Evolutionary conservation across 2,797 vertebrate genomes (phyloP).

Genomic region (Tamandua tetradactyla): DNA sequence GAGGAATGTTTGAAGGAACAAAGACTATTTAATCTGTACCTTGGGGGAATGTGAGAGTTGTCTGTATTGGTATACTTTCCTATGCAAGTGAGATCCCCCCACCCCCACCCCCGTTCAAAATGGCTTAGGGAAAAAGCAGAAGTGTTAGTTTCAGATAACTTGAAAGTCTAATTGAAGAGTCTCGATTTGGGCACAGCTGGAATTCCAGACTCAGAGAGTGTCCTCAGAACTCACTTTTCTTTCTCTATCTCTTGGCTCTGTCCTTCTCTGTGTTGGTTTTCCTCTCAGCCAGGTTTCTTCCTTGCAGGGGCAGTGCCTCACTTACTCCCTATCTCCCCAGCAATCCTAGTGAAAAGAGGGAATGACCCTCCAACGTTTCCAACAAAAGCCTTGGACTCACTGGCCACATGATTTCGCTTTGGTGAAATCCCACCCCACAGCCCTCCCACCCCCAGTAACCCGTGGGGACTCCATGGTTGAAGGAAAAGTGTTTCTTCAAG

Average conservation of each 20-base stretch:
- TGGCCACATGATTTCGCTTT: constrained; percentile 18
- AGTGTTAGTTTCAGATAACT: background rate
- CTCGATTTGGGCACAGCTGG: background rate
- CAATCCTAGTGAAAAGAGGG: background rate
- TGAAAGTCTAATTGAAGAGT: background rate
- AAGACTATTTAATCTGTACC: background rate
- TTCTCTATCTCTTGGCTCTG: background rate
- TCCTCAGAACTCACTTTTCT: background rate
- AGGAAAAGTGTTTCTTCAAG: constrained; percentile 18
- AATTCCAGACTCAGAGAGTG: background rate
- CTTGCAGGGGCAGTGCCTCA: background rate
- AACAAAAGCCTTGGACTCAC: background rate
- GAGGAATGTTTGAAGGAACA: background rate
- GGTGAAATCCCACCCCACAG: background rate
- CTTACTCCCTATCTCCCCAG: background rate
- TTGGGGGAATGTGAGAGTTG: background rate
- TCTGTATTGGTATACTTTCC: background rate
- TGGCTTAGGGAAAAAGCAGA: background rate
- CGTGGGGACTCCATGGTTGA: background rate
- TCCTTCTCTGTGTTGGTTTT: background rate
- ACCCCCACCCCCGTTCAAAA: background rate
- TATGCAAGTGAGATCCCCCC: background rate
- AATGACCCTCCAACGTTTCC: background rate
- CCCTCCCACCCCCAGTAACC: background rate
- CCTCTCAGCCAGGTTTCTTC: background rate